These are phyloP conservation scores for Dysmachus trigonus DNA, from an alignment of 2,888 invertebrate genomes.

Conservation along the genomic window DNA sequence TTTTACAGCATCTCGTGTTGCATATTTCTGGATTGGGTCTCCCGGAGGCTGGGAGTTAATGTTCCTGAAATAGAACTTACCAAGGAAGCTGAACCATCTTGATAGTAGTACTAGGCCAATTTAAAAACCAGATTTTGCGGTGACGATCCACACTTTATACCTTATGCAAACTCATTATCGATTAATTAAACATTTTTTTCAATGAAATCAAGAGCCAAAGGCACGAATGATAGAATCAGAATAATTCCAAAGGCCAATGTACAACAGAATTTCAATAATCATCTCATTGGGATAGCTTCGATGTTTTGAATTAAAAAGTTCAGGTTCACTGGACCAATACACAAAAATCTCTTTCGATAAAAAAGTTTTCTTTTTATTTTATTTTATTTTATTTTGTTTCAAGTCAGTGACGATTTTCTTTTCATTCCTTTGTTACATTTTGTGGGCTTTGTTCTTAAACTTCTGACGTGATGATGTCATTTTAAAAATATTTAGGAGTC, in stretches of 20 bases:
- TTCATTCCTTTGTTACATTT: not conserved
- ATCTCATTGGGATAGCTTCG: not conserved
- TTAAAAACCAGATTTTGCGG: not conserved
- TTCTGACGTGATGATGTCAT: not conserved
- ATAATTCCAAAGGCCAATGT: slow-evolving; percentile 19
- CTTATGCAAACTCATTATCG: not conserved
- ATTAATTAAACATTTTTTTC: not conserved
- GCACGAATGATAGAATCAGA: not conserved
- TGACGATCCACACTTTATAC: not conserved
- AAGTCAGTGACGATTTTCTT: not conserved
- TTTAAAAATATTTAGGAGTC: not conserved
- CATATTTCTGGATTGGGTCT: not conserved
- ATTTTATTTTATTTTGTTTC: not conserved
- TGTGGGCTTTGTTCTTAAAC: not conserved
- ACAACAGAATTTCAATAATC: not conserved
- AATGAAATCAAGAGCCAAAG: not conserved
- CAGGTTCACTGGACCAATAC: slow-evolving; percentile 19
- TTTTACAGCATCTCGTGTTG: not conserved
- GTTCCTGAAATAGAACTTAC: not conserved
- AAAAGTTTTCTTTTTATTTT: not conserved
- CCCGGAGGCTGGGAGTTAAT: not conserved
- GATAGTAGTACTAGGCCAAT: not conserved
- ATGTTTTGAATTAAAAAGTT: slow-evolving; percentile 12
- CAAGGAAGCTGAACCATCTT: not conserved
- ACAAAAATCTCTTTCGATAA: not conserved